These are phyloP conservation scores for Eciton burchellii DNA, from an alignment of 1,140 invertebrate genomes.

Conservation along the genomic window DNA sequence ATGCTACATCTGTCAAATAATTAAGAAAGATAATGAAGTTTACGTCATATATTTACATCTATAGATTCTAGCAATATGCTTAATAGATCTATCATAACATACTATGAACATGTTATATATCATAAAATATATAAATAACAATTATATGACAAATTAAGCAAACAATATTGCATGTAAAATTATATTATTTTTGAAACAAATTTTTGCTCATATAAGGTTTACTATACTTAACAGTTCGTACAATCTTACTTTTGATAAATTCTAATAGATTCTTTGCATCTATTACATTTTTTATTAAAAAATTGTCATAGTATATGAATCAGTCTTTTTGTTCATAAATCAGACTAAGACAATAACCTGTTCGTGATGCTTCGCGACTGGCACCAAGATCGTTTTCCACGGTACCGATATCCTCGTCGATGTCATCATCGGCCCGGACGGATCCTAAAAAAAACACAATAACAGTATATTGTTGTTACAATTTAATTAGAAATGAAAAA, in stretches of 20 bases:
- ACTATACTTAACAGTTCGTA: not conserved
- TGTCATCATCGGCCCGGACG: constrained; percentile 79
- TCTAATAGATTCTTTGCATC: constrained; percentile 10
- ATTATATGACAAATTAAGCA: not conserved
- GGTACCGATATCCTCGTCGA: constrained; percentile 84
- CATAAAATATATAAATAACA: not conserved
- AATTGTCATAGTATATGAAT: not conserved
- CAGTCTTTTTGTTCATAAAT: not conserved
- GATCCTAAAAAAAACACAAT: constrained; percentile 72
- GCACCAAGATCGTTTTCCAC: constrained; percentile 92
- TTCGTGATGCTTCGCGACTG: constrained; percentile 93
- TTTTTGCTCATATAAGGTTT: not conserved
- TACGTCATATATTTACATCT: not conserved
- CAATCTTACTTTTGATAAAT: not conserved
- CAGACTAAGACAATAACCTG: constrained; percentile 87
- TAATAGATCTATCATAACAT: not conserved
- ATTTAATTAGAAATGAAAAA: not conserved
- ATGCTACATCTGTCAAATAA: constrained; percentile 21
- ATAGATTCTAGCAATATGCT: not conserved
- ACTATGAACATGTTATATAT: not conserved
- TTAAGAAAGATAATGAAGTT: not conserved
- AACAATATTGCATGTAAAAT: not conserved
- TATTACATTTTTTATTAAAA: constrained; percentile 15
- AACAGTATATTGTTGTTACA: not conserved
- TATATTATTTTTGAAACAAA: constrained; percentile 7